A percentile compares a stretch with the other conserved stretches of the same genome.
Evolutionary conservation across 2,888 invertebrate genomes (phyloP).

Genomic region (Cheilosia urbana): DNA sequence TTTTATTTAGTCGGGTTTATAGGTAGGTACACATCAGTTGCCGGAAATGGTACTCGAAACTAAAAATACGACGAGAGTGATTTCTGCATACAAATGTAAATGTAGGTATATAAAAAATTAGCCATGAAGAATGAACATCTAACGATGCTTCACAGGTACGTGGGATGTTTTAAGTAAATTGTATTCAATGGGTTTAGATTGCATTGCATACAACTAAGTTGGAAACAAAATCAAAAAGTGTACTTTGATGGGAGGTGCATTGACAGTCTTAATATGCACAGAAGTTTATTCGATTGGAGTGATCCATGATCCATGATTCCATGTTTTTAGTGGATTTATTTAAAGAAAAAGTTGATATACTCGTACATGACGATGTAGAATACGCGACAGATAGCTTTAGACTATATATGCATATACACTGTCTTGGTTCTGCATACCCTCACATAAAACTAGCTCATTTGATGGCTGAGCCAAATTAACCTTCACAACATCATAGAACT

Average conservation of each 20-base stretch:
- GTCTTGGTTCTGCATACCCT: too few species aligned
- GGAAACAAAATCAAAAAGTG: neutral
- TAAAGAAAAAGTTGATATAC: too few species aligned
- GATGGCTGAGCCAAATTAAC: fast-evolving
- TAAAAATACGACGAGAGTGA: conserved; percentile 39
- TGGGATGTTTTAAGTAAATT: conserved; percentile 1
- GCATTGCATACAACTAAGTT: neutral
- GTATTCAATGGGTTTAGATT: neutral
- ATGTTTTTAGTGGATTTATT: too few species aligned
- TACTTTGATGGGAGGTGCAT: too few species aligned
- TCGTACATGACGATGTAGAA: too few species aligned
- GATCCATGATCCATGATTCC: too few species aligned
- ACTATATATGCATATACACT: too few species aligned
- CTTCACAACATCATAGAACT: too few species aligned
- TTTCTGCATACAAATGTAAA: neutral
- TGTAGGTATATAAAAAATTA: conserved; percentile 1
- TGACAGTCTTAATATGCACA: too few species aligned
- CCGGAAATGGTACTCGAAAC: conserved; percentile 58
- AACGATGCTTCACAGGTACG: conserved; percentile 29
- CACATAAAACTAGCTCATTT: too few species aligned
- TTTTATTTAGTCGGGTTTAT: conserved; percentile 29
- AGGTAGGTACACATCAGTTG: conserved; percentile 35
- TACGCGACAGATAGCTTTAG: too few species aligned
- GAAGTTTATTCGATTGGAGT: too few species aligned
- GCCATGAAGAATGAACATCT: conserved; percentile 35